Evolutionary conservation across 2,888 invertebrate genomes (phyloP).

Genomic region (Lasioglossum villosulum): DNA sequence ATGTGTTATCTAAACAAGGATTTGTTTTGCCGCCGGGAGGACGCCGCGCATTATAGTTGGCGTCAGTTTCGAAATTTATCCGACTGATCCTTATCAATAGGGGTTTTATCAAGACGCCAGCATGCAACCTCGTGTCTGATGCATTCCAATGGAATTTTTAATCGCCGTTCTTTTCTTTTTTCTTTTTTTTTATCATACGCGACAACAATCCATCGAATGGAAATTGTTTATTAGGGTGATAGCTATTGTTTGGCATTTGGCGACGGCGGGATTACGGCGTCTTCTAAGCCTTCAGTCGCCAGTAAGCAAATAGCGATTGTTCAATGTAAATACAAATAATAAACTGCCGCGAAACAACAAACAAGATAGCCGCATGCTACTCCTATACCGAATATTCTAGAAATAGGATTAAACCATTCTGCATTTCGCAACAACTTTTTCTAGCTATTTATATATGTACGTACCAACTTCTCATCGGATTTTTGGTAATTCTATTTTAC

Average conservation of each 20-base stretch:
- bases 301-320: conserved; percentile 68
- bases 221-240: conserved; percentile 65
- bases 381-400: neutral
- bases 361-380: conserved; percentile 21
- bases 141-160: conserved; percentile 44
- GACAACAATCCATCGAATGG: conserved; percentile 59
- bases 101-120: conserved; percentile 18
- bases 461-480: neutral
- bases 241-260: conserved; percentile 73
- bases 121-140: conserved; percentile 35
- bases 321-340: conserved; percentile 77
- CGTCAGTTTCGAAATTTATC: conserved; percentile 45
- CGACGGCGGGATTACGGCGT: conserved; percentile 69
- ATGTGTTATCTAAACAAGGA: neutral
- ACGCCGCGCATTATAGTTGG: conserved; percentile 10
- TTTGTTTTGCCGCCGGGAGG: neutral
- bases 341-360: conserved; percentile 71
- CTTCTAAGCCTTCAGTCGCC: conserved; percentile 71
- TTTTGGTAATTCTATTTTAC: neutral
- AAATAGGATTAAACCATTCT: conserved; percentile 4
- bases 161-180: conserved; percentile 1
- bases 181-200: conserved; percentile 62
- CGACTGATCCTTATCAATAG: conserved; percentile 28
- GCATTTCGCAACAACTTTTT: neutral
- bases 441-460: neutral